Evolutionary conservation across 2,113 vertebrate species (phyloP).

Genomic region (Oryzias melastigma): DNA sequence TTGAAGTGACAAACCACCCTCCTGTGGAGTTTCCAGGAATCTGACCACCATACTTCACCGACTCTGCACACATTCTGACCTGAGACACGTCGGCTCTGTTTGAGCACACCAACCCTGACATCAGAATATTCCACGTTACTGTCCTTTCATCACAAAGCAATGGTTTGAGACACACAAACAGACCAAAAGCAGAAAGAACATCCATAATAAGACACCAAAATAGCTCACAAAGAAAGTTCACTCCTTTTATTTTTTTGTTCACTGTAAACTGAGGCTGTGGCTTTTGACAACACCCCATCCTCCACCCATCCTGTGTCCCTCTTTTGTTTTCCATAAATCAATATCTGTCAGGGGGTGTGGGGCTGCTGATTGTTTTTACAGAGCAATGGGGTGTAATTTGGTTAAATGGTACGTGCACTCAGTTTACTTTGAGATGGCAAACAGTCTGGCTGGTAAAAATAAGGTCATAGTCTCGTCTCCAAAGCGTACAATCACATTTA

Average conservation of each 20-base stretch:
- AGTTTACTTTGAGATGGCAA: conserved; percentile 67
- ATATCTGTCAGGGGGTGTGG: conserved; percentile 59
- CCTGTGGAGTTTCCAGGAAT: conserved; percentile 41
- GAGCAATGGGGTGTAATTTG: conserved; percentile 74
- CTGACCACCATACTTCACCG: conserved; percentile 15
- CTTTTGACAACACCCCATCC: conserved; percentile 38
- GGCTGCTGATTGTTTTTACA: conserved; percentile 71
- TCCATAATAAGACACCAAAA: conserved; percentile 28
- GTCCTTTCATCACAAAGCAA: conserved; percentile 34
- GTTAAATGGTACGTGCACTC: conserved; percentile 66
- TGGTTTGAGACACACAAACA: conserved; percentile 36
- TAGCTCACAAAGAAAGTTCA: conserved; percentile 44
- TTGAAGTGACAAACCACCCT: conserved; percentile 24
- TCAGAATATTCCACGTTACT: conserved; percentile 22
- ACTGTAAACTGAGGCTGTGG: conserved; percentile 48
- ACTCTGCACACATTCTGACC: conserved; percentile 20
- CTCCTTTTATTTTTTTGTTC: conserved; percentile 17
- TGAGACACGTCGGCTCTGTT: conserved; percentile 24
- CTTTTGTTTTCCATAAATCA: conserved; percentile 68
- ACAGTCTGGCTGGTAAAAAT: conserved; percentile 65
- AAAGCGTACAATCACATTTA: conserved; percentile 62
- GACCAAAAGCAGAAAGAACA: conserved; percentile 45
- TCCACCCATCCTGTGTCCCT: conserved; percentile 32
- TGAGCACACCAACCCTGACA: conserved; percentile 33
- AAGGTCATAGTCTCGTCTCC: conserved; percentile 38